Evolutionary conservation across 2,797 vertebrate species (phyloP), one percentile per base, ranked within the genome.

Genomic region (Nasua narica): DNA sequence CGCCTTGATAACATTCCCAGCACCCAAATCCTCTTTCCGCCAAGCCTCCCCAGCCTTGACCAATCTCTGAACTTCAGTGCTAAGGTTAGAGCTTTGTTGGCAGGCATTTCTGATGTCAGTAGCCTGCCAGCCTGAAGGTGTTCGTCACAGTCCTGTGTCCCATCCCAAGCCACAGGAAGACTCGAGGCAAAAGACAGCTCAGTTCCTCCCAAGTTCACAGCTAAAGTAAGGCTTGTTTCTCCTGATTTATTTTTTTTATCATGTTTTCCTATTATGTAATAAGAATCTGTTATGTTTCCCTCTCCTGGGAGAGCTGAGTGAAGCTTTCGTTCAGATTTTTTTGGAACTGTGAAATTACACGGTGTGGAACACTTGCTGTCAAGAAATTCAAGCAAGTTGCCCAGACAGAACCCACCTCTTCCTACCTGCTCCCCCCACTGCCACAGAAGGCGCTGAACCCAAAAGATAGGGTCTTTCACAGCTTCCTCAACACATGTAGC

Each of bases 291-390:
- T 56, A 23, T 56, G 21, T 50, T 90, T 96, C 18, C 11, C 23
- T 81, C 58, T 79, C 90, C 67, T 85, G 40, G 18, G 94, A 85
- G 29, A 77, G 82, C 32, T 78, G 12, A 65, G 46, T 48, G 60
- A 94, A 94, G 3, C 48, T 86, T 95, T 86, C n/a, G 29, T 77
- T 88, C 52, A 87, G 14, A 67, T 29, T 91, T 90, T n/a, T 97
- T 70, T n/a, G 11, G 23, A 92, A 85, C 87, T 58, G n/a, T 97
- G 54, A 92, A 92, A 82, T 92, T 92, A 81, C 90, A 85, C 79
- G 56, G 77, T 81, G 18, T 60, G 6, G 4, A 76, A 79, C 5
- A 87, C 46, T 90, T 56, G 43, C 25, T 95, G 78, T 65, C 60
- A 84, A 92, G 56, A 76, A 89, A 65, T 74, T 79, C 27, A 96